A percentile compares a stretch with the other conserved stretches of the same genome.
Conservation (phyloP, 2,888 invertebrate genomes). For the Aphidoletes aphidimyza region DNA sequence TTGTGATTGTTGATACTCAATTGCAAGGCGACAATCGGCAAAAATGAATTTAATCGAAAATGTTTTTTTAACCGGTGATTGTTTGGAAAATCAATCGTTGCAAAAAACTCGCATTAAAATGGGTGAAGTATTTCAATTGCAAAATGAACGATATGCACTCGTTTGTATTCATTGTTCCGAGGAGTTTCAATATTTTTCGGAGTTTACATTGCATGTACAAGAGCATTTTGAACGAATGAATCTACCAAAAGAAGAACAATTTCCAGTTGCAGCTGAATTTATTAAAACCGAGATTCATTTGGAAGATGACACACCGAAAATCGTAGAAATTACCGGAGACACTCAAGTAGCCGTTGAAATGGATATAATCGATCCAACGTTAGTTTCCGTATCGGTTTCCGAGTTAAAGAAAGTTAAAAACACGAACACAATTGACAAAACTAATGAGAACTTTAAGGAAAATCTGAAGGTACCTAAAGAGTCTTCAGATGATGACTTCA, state of each 20-base stretch:
- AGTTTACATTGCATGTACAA: slow-evolving; percentile 34
- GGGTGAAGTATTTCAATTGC: slow-evolving; percentile 41
- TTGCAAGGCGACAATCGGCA: too few species aligned
- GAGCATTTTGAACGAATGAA: background rate
- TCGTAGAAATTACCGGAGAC: background rate
- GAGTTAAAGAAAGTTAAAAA: too few species aligned
- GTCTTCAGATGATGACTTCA: slow-evolving; percentile 1
- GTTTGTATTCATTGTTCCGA: slow-evolving; percentile 35
- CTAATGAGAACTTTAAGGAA: background rate
- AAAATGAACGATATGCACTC: background rate
- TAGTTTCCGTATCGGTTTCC: background rate
- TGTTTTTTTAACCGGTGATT: background rate
- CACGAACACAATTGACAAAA: background rate
- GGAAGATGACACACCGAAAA: background rate
- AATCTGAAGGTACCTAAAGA: background rate
- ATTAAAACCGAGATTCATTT: background rate
- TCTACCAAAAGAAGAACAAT: background rate
- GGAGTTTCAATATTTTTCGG: slow-evolving; percentile 35
- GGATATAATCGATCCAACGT: background rate
- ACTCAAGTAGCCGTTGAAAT: background rate
- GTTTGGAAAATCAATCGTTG: background rate
- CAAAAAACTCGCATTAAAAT: background rate
- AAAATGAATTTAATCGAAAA: background rate
- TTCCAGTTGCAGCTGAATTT: background rate
- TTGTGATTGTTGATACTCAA: background rate